Conservation (phyloP, 2,113 vertebrate genomes). For the Pomatorhinus ruficollis region DNA sequence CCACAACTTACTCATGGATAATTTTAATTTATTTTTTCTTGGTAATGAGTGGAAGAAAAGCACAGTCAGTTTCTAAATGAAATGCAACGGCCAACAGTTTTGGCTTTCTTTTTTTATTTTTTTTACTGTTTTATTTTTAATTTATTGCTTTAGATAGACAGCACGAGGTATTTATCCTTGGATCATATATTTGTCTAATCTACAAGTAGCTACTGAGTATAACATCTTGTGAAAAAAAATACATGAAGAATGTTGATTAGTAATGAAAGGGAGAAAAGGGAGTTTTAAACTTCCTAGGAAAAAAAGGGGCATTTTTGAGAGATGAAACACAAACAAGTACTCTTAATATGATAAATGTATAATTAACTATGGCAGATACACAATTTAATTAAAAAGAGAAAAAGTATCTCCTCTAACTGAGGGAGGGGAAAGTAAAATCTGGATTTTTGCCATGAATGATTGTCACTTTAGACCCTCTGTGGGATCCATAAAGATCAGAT, state of each 20-base stretch:
- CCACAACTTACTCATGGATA: not conserved
- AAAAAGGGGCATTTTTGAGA: not conserved
- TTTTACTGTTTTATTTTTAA: not conserved
- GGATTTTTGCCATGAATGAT: not conserved
- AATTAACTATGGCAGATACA: not conserved
- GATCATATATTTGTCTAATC: not conserved
- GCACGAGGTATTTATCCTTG: not conserved
- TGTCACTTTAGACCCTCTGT: not conserved
- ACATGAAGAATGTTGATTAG: accelerated
- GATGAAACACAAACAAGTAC: not conserved
- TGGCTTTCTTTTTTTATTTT: too few species aligned
- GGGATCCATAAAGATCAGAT: not conserved
- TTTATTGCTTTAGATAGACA: not conserved
- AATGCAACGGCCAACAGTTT: not conserved
- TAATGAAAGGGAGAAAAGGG: not conserved
- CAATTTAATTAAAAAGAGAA: not conserved
- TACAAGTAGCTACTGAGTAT: not conserved
- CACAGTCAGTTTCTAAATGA: not conserved
- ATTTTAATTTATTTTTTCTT: not conserved
- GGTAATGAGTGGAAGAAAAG: not conserved
- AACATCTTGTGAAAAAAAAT: not conserved
- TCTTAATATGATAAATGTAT: not conserved
- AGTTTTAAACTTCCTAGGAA: not conserved
- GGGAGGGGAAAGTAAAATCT: accelerated
- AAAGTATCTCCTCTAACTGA: not conserved